Percentiles rank a stretch among this genome's conserved stretches.
Evolutionary conservation across 2,113 vertebrate species (phyloP).

Genomic region (Tapirus terrestris): DNA sequence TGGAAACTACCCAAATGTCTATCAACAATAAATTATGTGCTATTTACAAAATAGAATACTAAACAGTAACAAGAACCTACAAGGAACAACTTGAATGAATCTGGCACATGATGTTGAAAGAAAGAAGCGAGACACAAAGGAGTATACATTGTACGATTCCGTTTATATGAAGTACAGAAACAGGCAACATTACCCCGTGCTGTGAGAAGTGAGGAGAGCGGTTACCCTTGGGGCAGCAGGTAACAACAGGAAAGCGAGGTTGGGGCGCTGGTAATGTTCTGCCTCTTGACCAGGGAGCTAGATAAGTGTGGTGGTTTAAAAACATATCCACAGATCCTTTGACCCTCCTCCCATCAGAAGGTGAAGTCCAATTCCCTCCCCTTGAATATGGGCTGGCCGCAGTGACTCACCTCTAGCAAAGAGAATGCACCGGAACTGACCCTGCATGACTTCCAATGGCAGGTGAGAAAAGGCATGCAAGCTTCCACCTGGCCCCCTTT

Average conservation of each 20-base stretch:
- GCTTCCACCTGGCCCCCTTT: background rate
- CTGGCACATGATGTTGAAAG: background rate
- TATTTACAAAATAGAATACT: constrained; percentile 36
- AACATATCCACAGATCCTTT: background rate
- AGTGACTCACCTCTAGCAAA: background rate
- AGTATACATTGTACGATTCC: background rate
- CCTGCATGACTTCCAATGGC: background rate
- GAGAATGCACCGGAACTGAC: background rate
- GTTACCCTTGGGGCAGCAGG: background rate
- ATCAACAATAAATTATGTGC: background rate
- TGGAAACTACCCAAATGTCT: background rate
- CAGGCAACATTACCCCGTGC: background rate
- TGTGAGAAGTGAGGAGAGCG: background rate
- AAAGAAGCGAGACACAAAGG: background rate
- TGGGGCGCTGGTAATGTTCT: background rate
- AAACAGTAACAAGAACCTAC: constrained; percentile 16
- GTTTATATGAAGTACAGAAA: background rate
- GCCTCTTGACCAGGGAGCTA: background rate
- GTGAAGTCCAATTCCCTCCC: background rate
- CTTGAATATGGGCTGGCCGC: background rate
- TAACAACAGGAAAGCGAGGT: background rate
- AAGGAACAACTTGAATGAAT: background rate
- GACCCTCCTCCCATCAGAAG: background rate
- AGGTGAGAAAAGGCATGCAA: background rate
- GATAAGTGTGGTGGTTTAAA: background rate